Percentiles rank a stretch among this genome's conserved stretches.
These are phyloP conservation scores for Amniataba percoides DNA, from an alignment of 2,797 vertebrate genomes.

Conservation along the genomic window DNA sequence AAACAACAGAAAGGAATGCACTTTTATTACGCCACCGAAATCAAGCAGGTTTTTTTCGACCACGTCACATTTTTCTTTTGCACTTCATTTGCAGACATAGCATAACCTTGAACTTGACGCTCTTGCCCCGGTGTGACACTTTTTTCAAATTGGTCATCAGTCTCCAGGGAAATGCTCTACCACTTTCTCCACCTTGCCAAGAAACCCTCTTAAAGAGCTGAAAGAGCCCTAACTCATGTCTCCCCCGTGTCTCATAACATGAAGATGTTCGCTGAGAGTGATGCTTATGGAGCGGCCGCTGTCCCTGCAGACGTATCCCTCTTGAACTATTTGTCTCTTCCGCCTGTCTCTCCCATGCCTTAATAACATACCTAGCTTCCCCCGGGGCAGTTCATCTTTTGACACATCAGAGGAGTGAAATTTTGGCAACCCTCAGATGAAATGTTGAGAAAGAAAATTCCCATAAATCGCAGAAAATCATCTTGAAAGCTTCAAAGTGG, in stretches of 20 bases:
- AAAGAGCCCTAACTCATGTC: conserved; percentile 36
- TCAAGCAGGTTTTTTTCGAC: not conserved
- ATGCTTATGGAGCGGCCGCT: conserved; percentile 44
- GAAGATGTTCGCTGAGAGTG: conserved; percentile 51
- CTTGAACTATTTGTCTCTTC: conserved; percentile 44
- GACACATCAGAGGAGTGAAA: conserved; percentile 34
- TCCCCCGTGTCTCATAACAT: conserved; percentile 40
- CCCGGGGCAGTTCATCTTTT: conserved; percentile 45
- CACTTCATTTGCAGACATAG: not conserved
- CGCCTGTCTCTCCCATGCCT: conserved; percentile 28
- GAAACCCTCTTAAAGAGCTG: conserved; percentile 35
- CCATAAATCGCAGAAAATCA: conserved; percentile 26
- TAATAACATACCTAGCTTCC: conserved; percentile 41
- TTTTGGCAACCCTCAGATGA: conserved; percentile 20
- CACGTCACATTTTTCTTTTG: not conserved
- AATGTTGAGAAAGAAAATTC: conserved; percentile 3
- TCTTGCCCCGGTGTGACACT: not conserved
- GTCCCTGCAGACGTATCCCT: conserved; percentile 41
- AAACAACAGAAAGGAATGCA: conserved; percentile 60
- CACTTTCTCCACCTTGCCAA: conserved; percentile 31
- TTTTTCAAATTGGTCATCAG: conserved; percentile 23
- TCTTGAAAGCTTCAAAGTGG: not conserved
- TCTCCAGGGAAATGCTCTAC: not conserved
- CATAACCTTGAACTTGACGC: conserved; percentile 20
- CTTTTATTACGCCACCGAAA: conserved; percentile 1